Evolutionary conservation across 1,140 invertebrate genomes (phyloP), one percentile per base, ranked within the genome.

Genomic region (Hylaeus anthracinus): DNA sequence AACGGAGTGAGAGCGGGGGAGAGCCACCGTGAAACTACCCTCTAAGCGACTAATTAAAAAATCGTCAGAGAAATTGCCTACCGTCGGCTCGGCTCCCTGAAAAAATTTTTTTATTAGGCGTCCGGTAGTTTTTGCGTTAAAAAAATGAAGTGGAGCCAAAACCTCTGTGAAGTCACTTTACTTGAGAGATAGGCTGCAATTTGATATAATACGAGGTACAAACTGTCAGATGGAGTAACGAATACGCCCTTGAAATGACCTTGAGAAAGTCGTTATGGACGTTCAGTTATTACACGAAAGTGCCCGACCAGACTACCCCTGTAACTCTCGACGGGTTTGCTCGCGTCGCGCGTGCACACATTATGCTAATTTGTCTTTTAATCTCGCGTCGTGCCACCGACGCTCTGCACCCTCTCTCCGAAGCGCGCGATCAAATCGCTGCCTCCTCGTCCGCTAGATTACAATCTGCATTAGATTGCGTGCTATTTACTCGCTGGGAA

Each of bases 291-390:
- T 85, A 74, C 53, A 15, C 48, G 39, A 56, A 72, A 86, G 74
- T 37, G 75, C 56, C 78, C 63, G 61, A 9, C 61, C 76, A 55
- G 58, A 70, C 66, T 60, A 75, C 67, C 72, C 71, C 72, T 66
- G 66, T 75, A 75, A 67, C 74, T 74, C 66, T 60, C 69, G 53
- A 70, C 14, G 72, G 65, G 82, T 58, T 61, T 56, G 55, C 60
- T 43, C 43, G 75, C 80, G 80, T 15, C 70, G 80, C 85, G 83
- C 79, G 82, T 84, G 83, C 81, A 88, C 86, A 85, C 89, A 90
- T 91, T 91, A 91, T 91, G 90, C 90, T 90, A 91, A 91, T 91
- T 91, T 90, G 72, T 83, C 85, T 90, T 91, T 91, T 90, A 91
- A 91, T 91, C 89, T 90, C 85, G 77, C 83, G 82, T 82, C 88